Percentiles rank a stretch among this genome's conserved stretches.
phyloP scores from a whole-genome alignment of 2,888 invertebrate genomes.

The Allygus modestus region DNA sequence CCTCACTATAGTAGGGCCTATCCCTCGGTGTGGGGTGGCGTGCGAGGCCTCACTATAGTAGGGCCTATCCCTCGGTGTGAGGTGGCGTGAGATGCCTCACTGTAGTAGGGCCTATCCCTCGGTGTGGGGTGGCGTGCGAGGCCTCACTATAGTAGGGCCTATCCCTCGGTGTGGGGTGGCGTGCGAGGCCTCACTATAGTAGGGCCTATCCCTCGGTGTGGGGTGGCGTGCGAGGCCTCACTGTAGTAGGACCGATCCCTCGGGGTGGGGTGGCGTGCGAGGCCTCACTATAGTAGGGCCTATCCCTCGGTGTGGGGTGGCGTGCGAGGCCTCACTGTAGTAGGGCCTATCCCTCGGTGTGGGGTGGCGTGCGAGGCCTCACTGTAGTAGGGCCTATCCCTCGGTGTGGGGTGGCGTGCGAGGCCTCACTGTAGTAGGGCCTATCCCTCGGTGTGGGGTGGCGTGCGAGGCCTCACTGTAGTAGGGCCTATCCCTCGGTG shows the following conservation, averaged over 20 bases:
- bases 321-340: constrained; percentile 4
- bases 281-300: not conserved
- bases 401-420: constrained; percentile 6
- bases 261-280: constrained; percentile 3
- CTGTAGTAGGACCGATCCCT: not conserved
- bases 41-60: not conserved
- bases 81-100: constrained; percentile 13
- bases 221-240: constrained; percentile 16
- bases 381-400: not conserved
- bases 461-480: constrained; percentile 11
- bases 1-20: not conserved
- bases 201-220: no score
- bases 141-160: not conserved
- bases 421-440: not conserved
- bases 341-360: no score
- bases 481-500: no score
- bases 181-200: constrained; percentile 2
- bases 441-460: not conserved
- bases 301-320: not conserved
- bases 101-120: not conserved
- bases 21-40: not conserved
- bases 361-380: constrained; percentile 7
- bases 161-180: not conserved
- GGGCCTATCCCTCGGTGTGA: no score
- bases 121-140: constrained; percentile 9